Conservation (phyloP, 1,140 invertebrate genomes). For the Aphelenchoides besseyi region DNA sequence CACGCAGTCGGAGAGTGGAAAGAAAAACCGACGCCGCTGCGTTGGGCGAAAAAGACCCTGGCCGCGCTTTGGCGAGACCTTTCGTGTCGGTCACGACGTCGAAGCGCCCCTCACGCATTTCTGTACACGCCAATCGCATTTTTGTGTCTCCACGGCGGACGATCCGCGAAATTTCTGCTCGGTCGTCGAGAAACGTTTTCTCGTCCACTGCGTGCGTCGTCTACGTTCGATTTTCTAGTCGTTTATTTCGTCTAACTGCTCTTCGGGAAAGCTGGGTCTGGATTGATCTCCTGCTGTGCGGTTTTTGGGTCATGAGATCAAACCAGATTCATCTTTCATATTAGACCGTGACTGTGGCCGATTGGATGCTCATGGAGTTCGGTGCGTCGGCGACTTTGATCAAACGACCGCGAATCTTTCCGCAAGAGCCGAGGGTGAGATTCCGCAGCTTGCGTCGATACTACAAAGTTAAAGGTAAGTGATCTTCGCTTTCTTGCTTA, state of each 20-base stretch:
- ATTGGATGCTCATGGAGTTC: not conserved
- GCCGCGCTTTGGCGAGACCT: too few species aligned
- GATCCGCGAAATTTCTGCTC: not conserved
- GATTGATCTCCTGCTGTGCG: not conserved
- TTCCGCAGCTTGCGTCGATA: not conserved
- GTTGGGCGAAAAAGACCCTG: too few species aligned
- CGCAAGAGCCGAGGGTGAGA: not conserved
- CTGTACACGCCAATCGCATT: not conserved
- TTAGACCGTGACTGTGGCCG: not conserved
- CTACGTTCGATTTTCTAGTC: not conserved
- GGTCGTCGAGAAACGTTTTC: not conserved
- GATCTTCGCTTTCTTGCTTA: not conserved
- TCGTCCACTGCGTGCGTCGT: not conserved
- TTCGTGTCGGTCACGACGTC: too few species aligned
- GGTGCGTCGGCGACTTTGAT: not conserved
- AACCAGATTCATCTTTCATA: slow-evolving; percentile 12
- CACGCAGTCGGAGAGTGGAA: too few species aligned
- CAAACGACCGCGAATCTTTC: not conserved
- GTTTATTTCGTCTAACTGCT: slow-evolving; percentile 1
- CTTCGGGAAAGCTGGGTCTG: slow-evolving; percentile 2
- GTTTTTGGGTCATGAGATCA: slow-evolving; percentile 3
- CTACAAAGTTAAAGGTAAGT: not conserved
- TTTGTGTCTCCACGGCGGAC: not conserved
- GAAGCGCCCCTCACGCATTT: too few species aligned
- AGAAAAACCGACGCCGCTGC: too few species aligned